phyloP scores from a whole-genome alignment of 2,797 vertebrate genomes.

The Onychomys leucogaster region DNA sequence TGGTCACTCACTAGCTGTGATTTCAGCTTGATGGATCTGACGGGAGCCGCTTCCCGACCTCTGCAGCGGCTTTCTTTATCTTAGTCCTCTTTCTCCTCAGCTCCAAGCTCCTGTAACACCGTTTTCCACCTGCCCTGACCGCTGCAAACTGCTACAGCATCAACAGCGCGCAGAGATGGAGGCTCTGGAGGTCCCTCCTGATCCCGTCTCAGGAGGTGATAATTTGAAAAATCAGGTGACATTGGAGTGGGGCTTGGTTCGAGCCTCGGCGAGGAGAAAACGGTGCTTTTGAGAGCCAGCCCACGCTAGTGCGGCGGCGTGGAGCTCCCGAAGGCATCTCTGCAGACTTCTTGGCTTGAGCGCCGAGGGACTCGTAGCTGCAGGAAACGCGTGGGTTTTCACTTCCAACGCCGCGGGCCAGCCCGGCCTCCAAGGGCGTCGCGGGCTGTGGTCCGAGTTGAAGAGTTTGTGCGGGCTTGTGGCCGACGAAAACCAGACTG shows the following conservation, averaged over 20 bases:
- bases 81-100: background rate
- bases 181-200: background rate
- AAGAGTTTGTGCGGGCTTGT: background rate
- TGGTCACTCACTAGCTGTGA: background rate
- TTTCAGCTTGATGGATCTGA: background rate
- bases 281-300: background rate
- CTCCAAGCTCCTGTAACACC: fast-evolving
- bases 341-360: no score
- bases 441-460: background rate
- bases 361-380: background rate
- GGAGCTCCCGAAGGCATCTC: background rate
- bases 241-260: background rate
- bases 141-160: background rate
- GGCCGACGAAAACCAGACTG: background rate
- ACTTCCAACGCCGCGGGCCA: background rate
- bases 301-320: background rate
- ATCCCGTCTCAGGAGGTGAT: slow-evolving; percentile 6
- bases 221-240: slow-evolving; percentile 43
- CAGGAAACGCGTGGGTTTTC: background rate
- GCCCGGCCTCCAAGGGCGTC: background rate
- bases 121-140: background rate
- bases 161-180: background rate
- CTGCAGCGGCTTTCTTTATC: background rate
- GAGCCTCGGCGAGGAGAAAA: background rate
- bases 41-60: background rate